Base-by-base conservation (phyloP, 53 echinoderm and acorn worm genomes). In the Actinopyga echinites region DNA sequence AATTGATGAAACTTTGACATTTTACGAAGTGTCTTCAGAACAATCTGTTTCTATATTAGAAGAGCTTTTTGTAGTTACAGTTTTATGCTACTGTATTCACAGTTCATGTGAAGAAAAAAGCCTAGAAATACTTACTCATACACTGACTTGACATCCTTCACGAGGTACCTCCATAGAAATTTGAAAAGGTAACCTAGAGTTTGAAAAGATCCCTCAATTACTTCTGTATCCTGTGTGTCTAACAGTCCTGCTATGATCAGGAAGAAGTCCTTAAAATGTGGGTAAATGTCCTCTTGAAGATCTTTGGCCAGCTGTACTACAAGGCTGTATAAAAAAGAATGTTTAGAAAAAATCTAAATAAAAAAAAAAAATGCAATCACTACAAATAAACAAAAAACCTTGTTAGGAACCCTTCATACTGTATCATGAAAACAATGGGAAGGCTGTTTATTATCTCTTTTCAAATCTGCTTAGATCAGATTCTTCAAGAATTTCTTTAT, bases 271-370 rank as follows among this genome's bases (percentile, higher is more conserved):
- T 65, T 52, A 61, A 99, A 99, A 62, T 93, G 91, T 11, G 92
- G 94, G 74, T 99, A 99, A 83, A 99, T 94, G 59, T 99, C 99
- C 6, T 90, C 92, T 85, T 99, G 94, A 1, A 94, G 87, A 77
- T 94, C 94, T 35, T 92, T 83, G 55, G 94, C 92, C 19, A 99
- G 79, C 69, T 94, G 94, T 0, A 99, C 99, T 12, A 99, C 87
- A 35, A 99, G 83, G 62, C 99, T 99, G 84, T 30, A 1, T 53
- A 32, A 45, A 44, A 44, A 44, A 44, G 3, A 8, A 11, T 3
- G 12, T 11, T 1, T 44, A 44, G 8, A 6, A 40, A 8, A 44
- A 44, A 44, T 44, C 8, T 7, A 11, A 43, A 60, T 82, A 34
- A 34, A 31, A 3, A 42, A 28, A 63, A 37, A 40, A 5, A 1